Evolutionary conservation across 2,113 vertebrate genomes (phyloP).

Genomic region (Ardeotis arabs): DNA sequence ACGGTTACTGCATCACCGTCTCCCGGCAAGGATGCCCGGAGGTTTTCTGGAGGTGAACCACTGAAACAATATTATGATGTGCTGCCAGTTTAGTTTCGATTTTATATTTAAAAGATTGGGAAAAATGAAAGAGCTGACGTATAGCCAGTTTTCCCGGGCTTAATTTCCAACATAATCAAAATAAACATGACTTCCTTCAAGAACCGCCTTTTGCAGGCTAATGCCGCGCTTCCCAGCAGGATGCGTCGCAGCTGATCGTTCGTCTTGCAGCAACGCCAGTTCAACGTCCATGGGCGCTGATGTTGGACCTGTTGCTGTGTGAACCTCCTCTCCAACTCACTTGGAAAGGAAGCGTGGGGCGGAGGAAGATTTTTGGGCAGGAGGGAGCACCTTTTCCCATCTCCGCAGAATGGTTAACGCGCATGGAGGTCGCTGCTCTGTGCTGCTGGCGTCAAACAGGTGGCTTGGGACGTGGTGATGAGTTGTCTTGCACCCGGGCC

Average conservation of each 20-base stretch:
- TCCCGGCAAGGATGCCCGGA: background rate
- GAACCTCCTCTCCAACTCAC: background rate
- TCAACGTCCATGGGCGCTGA: rapidly evolving
- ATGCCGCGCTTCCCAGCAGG: background rate
- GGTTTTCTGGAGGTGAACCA: background rate
- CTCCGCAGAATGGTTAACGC: rapidly evolving
- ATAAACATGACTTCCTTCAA: background rate
- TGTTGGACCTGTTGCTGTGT: no score
- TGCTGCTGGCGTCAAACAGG: rapidly evolving
- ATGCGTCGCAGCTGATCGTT: no score
- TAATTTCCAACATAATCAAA: background rate
- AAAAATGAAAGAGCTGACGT: background rate
- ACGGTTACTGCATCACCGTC: rapidly evolving
- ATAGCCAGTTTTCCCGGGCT: background rate
- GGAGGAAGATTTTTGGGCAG: background rate
- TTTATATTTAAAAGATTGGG: background rate
- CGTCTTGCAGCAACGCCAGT: background rate
- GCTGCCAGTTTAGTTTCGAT: background rate
- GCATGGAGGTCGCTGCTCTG: rapidly evolving
- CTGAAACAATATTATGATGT: background rate
- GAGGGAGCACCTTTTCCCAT: background rate
- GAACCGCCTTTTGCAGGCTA: no score
- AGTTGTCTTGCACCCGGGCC: background rate
- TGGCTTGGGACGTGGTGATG: background rate
- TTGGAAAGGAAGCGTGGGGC: background rate